Evolutionary conservation across 1,140 invertebrate genomes (phyloP), one percentile per base, ranked within the genome.

Genomic region (Agrypnia vestita): DNA sequence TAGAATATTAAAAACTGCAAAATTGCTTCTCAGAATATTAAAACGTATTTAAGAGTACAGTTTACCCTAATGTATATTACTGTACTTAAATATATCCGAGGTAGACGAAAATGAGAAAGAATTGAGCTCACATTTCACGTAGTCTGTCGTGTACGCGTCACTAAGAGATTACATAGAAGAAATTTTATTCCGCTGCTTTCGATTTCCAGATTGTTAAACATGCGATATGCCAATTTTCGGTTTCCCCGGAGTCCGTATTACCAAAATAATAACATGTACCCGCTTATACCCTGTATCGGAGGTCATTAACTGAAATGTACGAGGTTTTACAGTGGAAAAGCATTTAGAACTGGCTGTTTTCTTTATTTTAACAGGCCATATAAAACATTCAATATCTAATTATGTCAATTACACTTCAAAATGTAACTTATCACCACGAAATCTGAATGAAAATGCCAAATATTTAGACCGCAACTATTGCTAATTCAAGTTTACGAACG

Each of bases 181-280:
- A 71, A 64, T 67, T 82, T 79, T 79, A 47, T 76, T 77, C 71
- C 69, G 77, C 56, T 76, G 71, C 59, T 76, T 79, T 79, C 76
- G 77, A 82, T 79, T 79, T 79, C 56, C 72, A 76, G 77, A 81
- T 81, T 81, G 80, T 67, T 73, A 62, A 81, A 83, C 82, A 83
- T 83, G 82, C 82, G 82, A 83, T 83, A 83, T 83, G 82, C 82
- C 82, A 83, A 83, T 83, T 83, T 83, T 80, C 82, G 73, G 78
- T 79, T 79, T 25, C 74, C 71, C 73, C 25, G 9, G 43, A 78
- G 53, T 64, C 76, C 56, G 71, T 76, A 78, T 78, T 81, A 78
- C 67, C 55, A 35, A 55, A 74, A 49, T 81, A 76, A 69, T 53
- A 35, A 35, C 25, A 69, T 69, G 76, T 47, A 78, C 47, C 25